Conservation (phyloP, 2,113 vertebrate genomes). For the Barbus barbus region DNA sequence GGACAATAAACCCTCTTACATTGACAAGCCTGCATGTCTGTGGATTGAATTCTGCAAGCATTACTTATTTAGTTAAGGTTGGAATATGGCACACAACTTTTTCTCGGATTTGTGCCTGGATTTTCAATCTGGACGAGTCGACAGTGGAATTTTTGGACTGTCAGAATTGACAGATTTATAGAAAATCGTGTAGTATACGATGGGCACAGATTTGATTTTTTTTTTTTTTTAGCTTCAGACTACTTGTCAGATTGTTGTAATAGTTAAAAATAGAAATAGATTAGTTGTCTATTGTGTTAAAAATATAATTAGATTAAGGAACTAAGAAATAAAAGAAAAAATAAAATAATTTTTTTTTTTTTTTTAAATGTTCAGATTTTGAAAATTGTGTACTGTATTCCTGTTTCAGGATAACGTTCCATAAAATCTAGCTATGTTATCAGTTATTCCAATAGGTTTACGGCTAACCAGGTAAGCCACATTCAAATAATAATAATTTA, state of each 20-base stretch:
- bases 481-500: too few relatives aligned
- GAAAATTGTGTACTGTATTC: neutral
- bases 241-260: neutral
- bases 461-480: too few relatives aligned
- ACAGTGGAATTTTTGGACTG: neutral
- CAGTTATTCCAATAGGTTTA: too few relatives aligned
- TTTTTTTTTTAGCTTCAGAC: neutral
- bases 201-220: neutral
- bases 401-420: neutral
- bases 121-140: neutral
- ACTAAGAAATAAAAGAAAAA: too few relatives aligned
- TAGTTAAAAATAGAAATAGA: neutral
- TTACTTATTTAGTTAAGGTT: neutral
- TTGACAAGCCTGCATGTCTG: neutral
- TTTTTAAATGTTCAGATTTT: neutral
- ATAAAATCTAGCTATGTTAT: too few relatives aligned
- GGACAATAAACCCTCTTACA: neutral
- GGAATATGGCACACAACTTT: neutral
- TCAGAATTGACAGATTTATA: neutral
- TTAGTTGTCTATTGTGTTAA: too few relatives aligned
- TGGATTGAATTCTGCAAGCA: neutral
- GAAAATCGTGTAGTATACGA: neutral
- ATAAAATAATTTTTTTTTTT: too few relatives aligned
- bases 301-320: too few relatives aligned
- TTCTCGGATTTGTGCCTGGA: neutral